phyloP scores from a whole-genome alignment of 2,888 invertebrate species.

The Crocallis elinguaria region DNA sequence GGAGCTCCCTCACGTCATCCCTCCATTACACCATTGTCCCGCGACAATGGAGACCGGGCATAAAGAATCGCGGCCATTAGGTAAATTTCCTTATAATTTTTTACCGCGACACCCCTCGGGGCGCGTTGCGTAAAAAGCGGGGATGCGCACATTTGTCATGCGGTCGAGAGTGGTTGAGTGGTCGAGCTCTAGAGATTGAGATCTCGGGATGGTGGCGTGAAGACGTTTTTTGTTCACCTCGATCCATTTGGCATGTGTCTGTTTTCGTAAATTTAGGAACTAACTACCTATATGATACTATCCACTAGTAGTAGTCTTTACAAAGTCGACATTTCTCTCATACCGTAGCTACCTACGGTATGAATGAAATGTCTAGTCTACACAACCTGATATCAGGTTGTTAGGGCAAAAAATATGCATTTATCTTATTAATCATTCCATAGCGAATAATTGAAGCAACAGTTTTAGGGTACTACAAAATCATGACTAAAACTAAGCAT shows the following conservation, averaged over 20 bases:
- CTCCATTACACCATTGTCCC: constrained; percentile 82
- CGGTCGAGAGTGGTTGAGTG: constrained; percentile 38
- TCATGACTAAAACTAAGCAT: no score
- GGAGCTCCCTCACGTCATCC: constrained; percentile 79
- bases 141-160: constrained; percentile 77
- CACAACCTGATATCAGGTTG: no score
- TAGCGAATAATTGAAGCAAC: no score
- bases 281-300: no score
- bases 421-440: no score
- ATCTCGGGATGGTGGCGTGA: constrained; percentile 71
- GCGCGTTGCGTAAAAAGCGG: constrained; percentile 65
- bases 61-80: constrained; percentile 84
- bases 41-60: constrained; percentile 78
- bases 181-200: constrained; percentile 52
- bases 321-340: no score
- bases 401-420: no score
- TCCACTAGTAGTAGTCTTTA: no score
- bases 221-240: constrained; percentile 60
- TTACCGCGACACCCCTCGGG: constrained; percentile 79
- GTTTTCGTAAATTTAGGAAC: constrained; percentile 5
- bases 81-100: constrained; percentile 85
- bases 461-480: no score
- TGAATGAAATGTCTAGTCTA: no score
- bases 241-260: constrained; percentile 59
- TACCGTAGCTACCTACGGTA: no score